A percentile compares a stretch with the other conserved stretches of the same genome.
phyloP scores from a whole-genome alignment of 2,113 vertebrate species.

The Pteropus alecto region DNA sequence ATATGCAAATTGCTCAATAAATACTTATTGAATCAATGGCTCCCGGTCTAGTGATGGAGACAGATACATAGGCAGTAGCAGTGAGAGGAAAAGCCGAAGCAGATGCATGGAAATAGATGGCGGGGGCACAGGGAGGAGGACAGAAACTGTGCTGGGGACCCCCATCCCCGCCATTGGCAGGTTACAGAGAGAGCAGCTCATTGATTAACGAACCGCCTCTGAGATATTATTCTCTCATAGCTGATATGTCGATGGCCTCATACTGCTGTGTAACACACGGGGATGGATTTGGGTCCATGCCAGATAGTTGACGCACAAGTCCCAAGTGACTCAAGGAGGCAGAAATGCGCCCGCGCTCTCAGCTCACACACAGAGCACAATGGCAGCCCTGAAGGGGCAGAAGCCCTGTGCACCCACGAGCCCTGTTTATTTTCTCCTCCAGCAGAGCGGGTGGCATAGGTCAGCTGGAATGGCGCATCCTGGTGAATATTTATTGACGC shows the following conservation, averaged over 20 bases:
- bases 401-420: conserved; percentile 55
- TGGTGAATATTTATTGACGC: conserved; percentile 87
- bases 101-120: neutral
- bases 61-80: neutral
- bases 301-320: neutral
- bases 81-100: neutral
- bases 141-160: neutral
- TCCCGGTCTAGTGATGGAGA: neutral
- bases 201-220: neutral
- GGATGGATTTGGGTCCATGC: neutral
- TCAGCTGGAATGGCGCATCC: conserved; percentile 79
- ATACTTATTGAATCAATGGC: neutral
- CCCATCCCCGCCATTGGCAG: too few relatives aligned
- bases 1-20: neutral
- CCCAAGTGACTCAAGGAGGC: conserved; percentile 47
- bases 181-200: neutral
- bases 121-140: neutral
- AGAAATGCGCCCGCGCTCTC: conserved; percentile 12
- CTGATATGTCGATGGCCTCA: neutral
- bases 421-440: conserved; percentile 86
- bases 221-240: neutral
- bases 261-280: neutral
- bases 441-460: conserved; percentile 74
- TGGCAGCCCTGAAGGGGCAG: conserved; percentile 74
- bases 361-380: conserved; percentile 77